Base-by-base conservation (phyloP, 2,113 vertebrate genomes). In the Cricetomys ansorgei region DNA sequence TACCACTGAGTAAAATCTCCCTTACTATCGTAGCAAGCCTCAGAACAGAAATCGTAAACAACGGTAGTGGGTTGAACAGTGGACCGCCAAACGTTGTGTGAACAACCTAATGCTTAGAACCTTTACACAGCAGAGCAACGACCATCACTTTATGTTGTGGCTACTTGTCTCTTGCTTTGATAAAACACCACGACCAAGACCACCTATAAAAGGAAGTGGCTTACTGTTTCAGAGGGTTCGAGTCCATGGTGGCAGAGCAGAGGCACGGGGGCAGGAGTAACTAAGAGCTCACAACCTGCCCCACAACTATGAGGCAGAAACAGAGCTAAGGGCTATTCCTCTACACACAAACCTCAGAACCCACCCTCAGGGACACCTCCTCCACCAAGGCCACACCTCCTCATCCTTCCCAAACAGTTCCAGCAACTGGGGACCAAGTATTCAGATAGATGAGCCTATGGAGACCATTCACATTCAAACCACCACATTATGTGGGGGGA, bases 11-110 rank as follows among this genome's bases (percentile, higher is more conserved):
- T 55, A 40, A 93, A 77, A 25, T 62, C 72, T 85, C 59, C 31
- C 27, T 73, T 53, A 50, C 31, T 34, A 23, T 81, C 80, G 70
- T 64, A 96, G 84, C 72, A 55, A 73, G 48, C 4, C 15, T 87
- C 53, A 90, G 29, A 80, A 83, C 40, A 81, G 64, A n/a, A 55
- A 76, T 59, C 90, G 55, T 93, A 91, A 85, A 88, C 50, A 90
- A 57, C 6, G 12, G 19, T 73, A 93, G 57, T 37, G 8, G 50
- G 15, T 88, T 88, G 43, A 95, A 88, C 2, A 89, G 69, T 69
- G 50, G 0, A 3, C 29, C 17, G 5, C 69, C 34, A 87, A 65
- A 59, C n/a, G n/a, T 50, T 59, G 53, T 5, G 0, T 75, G 69
- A 40, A 62, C 27, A 13, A 40, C 27, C 55, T 69, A 85, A 85